Evolutionary conservation across 2,888 invertebrate species (phyloP).

Genomic region (Tenthredo scrophulariae): DNA sequence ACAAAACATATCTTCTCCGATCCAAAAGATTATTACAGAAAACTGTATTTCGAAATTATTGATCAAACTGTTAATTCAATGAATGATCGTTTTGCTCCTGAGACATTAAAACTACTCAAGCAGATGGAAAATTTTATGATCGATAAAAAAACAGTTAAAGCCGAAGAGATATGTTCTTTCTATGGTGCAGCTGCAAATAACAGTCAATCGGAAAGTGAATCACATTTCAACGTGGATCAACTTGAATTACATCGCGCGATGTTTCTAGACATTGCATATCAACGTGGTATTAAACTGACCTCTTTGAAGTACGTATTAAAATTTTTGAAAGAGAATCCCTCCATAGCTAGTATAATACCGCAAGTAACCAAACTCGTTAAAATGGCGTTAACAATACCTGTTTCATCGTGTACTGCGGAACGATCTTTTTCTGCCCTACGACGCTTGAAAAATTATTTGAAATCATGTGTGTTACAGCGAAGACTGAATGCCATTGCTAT

Average conservation of each 20-base stretch:
- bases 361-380: conserved; percentile 43
- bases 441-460: conserved; percentile 56
- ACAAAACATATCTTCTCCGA: not conserved
- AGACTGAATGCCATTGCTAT: conserved; percentile 55
- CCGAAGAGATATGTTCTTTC: too few relatives aligned
- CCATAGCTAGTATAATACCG: conserved; percentile 43
- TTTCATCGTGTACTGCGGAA: conserved; percentile 55
- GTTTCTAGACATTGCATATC: not conserved
- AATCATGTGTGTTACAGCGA: conserved; percentile 54
- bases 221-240: not conserved
- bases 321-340: conserved; percentile 50
- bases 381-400: conserved; percentile 55
- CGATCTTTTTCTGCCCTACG: conserved; percentile 55
- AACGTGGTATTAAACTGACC: not conserved
- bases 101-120: not conserved
- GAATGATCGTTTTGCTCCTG: not conserved
- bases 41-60: not conserved
- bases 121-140: not conserved
- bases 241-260: not conserved
- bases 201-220: not conserved
- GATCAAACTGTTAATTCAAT: not conserved
- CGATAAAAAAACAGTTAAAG: not conserved
- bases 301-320: conserved; percentile 50
- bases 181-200: not conserved
- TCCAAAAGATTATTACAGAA: not conserved